Conservation (phyloP, 2,797 vertebrate genomes). For the Anguilla pacifica region DNA sequence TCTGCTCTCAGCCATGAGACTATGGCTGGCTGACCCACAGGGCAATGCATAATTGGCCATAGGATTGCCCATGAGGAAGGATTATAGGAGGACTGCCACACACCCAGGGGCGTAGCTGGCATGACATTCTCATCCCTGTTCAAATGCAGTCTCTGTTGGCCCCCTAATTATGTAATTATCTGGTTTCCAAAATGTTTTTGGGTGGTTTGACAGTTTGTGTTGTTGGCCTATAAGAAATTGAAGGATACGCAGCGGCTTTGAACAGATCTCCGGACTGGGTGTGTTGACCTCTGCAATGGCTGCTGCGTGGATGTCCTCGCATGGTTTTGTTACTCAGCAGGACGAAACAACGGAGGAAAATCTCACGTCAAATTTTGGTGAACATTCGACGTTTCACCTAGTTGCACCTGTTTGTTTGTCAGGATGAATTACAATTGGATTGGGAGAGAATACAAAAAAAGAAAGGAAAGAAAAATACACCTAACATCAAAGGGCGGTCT, state of each 20-base stretch:
- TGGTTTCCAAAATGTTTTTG: background rate
- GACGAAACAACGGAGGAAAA: background rate
- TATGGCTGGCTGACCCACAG: background rate
- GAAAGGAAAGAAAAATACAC: background rate
- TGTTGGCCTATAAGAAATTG: background rate
- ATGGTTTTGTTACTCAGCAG: background rate
- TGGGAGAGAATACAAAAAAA: background rate
- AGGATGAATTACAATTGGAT: background rate
- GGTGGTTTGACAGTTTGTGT: background rate
- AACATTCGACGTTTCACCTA: constrained; percentile 1
- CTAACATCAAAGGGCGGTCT: constrained; percentile 31
- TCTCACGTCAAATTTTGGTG: background rate
- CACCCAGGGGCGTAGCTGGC: too few species aligned
- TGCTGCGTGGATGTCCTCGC: background rate
- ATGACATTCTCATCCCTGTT: too few species aligned
- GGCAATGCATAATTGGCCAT: background rate
- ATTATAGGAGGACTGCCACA: background rate
- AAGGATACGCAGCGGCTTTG: background rate
- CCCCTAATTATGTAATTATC: too few species aligned
- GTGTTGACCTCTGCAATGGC: background rate
- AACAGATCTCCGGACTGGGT: too few species aligned
- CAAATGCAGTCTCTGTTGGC: too few species aligned
- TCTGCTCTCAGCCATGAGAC: background rate
- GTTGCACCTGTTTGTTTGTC: background rate
- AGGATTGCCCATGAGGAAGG: background rate